Percentiles rank a stretch among this genome's conserved stretches.
These are phyloP conservation scores for Psittacula derbiana DNA, from an alignment of 2,797 vertebrate genomes.

Conservation along the genomic window DNA sequence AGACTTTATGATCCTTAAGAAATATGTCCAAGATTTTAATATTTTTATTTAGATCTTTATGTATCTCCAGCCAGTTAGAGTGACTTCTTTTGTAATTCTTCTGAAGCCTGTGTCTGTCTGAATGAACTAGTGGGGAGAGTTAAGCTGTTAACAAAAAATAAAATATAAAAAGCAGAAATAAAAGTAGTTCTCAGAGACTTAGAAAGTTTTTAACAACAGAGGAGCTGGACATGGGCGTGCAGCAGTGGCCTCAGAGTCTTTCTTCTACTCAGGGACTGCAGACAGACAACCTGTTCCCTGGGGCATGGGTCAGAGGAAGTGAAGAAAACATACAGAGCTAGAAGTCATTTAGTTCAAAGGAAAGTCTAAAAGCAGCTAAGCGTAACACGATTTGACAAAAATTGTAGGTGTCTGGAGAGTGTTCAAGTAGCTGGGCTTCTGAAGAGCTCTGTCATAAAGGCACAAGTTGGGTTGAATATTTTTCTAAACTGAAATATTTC, in stretches of 20 bases:
- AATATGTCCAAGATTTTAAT: not conserved
- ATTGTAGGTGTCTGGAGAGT: not conserved
- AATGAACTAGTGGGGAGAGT: not conserved
- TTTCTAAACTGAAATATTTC: not conserved
- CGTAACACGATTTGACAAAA: not conserved
- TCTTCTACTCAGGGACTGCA: not conserved
- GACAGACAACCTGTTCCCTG: not conserved
- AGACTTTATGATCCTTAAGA: not conserved
- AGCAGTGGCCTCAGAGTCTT: not conserved
- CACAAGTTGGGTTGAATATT: not conserved
- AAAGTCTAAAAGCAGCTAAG: not conserved
- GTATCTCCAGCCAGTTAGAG: not conserved
- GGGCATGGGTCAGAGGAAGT: rapidly evolving
- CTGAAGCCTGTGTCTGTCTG: not conserved
- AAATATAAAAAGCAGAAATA: rapidly evolving
- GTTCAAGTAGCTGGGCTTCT: not conserved
- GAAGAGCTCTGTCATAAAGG: not conserved
- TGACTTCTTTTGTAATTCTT: not conserved
- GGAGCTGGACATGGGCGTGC: not conserved
- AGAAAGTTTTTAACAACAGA: not conserved
- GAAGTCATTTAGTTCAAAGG: not conserved
- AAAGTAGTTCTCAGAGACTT: not conserved
- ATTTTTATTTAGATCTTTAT: not conserved
- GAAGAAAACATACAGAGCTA: not conserved
- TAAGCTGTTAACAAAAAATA: not conserved